Base-by-base conservation (phyloP, 2,797 vertebrate species). In the Gymnocypris eckloni region DNA sequence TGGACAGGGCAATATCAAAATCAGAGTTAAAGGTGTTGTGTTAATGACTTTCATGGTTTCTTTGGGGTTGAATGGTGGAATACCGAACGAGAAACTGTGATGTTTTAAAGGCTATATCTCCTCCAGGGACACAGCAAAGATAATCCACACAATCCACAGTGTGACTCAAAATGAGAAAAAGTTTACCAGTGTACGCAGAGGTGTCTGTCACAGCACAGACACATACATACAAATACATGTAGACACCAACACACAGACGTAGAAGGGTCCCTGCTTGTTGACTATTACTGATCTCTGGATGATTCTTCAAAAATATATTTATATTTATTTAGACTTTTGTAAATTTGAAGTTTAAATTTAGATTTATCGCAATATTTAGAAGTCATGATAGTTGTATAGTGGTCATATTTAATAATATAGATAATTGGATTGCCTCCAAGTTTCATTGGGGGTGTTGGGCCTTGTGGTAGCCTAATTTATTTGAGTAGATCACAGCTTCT, bases 121-220 rank as follows among this genome's bases (percentile, higher is more conserved):
- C 86, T 88, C 78, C 48, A n/a, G 84, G 70, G 84, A 80, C 18
- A 16, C 25, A 22, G 50, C 56, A 54, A 48, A 59, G 67, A 86
- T 83, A 87, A 89, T 89, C 82, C 82, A 69, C 79, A 86, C 13
- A 79, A n/a, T 56, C 52, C 56, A 61, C 77, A 45, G 8, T 45
- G n/a, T 79, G 81, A 70, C 37, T 61, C 76, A 25, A 69, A 81
- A 78, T 52, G 41, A 80, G 56, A 86, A 69, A 22, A 9, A 1
- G 41, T 41, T 59, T 84, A 79, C 37, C 22, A 61, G 64, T 22
- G 39, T 45, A 67, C 15, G 85, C 64, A 83, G 28, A 78, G 45
- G 52, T 8, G 33, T 59, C 16, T 13, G 15, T 20, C 13, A 72
- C 82, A 25, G 82, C 59, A 87, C 50, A 71, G 41, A 79, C 22